Evolutionary conservation across 2,113 vertebrate genomes (phyloP).

Genomic region (Cathartes aura): DNA sequence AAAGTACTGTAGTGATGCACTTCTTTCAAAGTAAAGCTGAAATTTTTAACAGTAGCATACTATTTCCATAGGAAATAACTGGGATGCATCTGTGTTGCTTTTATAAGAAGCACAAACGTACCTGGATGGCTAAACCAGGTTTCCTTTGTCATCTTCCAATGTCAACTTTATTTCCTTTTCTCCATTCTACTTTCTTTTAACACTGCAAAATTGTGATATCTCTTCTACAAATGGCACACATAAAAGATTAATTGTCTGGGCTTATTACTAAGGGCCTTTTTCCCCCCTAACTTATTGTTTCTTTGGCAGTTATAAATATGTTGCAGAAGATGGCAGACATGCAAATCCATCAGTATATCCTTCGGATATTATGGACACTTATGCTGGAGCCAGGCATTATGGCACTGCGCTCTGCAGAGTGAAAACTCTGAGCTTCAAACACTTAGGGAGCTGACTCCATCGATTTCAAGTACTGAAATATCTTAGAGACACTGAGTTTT

Average conservation of each 20-base stretch:
- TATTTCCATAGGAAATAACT: not conserved
- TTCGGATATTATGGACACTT: not conserved
- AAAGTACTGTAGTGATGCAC: not conserved
- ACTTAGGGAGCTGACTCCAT: not conserved
- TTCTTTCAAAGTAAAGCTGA: not conserved
- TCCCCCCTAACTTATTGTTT: not conserved
- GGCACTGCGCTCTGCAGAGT: not conserved
- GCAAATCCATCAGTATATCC: not conserved
- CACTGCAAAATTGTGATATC: not conserved
- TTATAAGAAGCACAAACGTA: not conserved
- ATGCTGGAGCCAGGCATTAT: not conserved
- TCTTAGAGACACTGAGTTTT: slow-evolving; percentile 5
- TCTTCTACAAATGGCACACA: not conserved
- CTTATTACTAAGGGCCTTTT: not conserved
- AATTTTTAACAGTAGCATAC: not conserved
- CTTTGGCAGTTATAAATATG: not conserved
- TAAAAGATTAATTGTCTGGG: not conserved
- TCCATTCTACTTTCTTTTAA: not conserved
- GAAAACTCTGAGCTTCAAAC: not conserved
- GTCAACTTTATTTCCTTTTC: not conserved
- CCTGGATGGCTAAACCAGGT: not conserved
- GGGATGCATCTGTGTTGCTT: not conserved
- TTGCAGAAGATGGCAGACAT: not conserved
- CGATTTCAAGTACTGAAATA: slow-evolving; percentile 31
- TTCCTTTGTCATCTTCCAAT: not conserved